Percentiles rank a stretch among this genome's conserved stretches.
Conservation (phyloP, 2,888 invertebrate genomes). For the Drosophila subsilvestris region DNA sequence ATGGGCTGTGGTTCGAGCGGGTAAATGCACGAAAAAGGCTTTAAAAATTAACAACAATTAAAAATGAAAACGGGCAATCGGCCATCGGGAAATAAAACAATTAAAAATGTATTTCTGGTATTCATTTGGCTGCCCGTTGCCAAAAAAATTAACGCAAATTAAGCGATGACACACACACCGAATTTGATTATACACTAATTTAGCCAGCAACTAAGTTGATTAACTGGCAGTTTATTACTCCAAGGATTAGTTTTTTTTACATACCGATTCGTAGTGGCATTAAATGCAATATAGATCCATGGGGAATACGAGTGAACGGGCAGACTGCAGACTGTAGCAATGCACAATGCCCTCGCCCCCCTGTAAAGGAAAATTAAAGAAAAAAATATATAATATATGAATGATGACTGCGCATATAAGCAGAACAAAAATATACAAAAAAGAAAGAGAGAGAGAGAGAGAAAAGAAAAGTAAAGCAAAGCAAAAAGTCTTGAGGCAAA, state of each 20-base stretch:
- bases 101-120: constrained; percentile 4
- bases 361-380: constrained; percentile 5
- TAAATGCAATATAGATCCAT: constrained; percentile 12
- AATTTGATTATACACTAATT: constrained; percentile 1
- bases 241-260: constrained; percentile 18
- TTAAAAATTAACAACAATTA: constrained; percentile 38
- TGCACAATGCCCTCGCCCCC: constrained; percentile 1
- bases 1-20: background rate
- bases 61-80: constrained; percentile 20
- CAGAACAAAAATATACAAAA: constrained; percentile 20
- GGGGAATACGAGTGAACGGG: background rate
- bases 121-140: background rate
- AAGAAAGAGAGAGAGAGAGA: constrained; percentile 5
- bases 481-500: constrained; percentile 3
- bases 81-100: constrained; percentile 23
- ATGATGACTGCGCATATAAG: constrained; percentile 42
- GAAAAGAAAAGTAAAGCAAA: constrained; percentile 8
- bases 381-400: constrained; percentile 18
- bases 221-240: constrained; percentile 23
- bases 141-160: background rate
- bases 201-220: background rate
- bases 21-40: background rate
- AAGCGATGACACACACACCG: background rate
- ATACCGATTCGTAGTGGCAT: constrained; percentile 16
- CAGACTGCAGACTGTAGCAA: constrained; percentile 11